Evolutionary conservation across 2,888 invertebrate genomes (phyloP).

Genomic region (Vannuccia rotundouncinata): DNA sequence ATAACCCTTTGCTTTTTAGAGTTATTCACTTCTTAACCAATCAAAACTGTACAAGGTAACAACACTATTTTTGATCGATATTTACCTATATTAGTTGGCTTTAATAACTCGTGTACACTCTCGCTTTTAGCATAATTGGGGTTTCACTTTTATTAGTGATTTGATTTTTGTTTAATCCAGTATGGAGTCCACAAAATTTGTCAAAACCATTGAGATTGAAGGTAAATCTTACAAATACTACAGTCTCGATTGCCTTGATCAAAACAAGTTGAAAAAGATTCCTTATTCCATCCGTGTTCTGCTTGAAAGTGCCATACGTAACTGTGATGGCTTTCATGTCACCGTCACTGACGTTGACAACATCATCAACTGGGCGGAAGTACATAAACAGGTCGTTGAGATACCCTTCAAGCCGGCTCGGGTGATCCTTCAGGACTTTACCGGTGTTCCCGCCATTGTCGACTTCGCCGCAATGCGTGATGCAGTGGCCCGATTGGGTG

Average conservation of each 20-base stretch:
- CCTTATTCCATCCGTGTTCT: conserved; percentile 86
- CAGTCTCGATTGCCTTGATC: conserved; percentile 36
- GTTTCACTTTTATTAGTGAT: too few species aligned
- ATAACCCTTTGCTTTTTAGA: too few species aligned
- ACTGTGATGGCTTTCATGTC: conserved; percentile 85
- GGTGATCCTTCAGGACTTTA: conserved; percentile 76
- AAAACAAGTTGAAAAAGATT: conserved; percentile 56
- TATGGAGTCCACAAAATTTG: background rate
- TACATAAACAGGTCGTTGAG: conserved; percentile 59
- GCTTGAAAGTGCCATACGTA: conserved; percentile 86
- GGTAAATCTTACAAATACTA: conserved; percentile 34
- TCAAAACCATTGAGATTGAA: conserved; percentile 30
- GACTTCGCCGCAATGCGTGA: conserved; percentile 98
- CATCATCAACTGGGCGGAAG: conserved; percentile 77
- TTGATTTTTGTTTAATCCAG: too few species aligned
- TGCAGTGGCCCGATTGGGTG: conserved; percentile 76
- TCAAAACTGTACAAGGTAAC: too few species aligned
- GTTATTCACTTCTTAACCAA: too few species aligned
- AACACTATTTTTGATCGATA: too few species aligned
- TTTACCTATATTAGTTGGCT: too few species aligned
- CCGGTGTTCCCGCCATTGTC: conserved; percentile 91
- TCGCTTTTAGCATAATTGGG: too few species aligned
- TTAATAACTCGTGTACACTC: too few species aligned
- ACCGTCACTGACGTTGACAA: conserved; percentile 69
- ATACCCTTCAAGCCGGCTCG: conserved; percentile 91